Base-by-base conservation (phyloP, 2,888 invertebrate species). In the Platycnemis pennipes region DNA sequence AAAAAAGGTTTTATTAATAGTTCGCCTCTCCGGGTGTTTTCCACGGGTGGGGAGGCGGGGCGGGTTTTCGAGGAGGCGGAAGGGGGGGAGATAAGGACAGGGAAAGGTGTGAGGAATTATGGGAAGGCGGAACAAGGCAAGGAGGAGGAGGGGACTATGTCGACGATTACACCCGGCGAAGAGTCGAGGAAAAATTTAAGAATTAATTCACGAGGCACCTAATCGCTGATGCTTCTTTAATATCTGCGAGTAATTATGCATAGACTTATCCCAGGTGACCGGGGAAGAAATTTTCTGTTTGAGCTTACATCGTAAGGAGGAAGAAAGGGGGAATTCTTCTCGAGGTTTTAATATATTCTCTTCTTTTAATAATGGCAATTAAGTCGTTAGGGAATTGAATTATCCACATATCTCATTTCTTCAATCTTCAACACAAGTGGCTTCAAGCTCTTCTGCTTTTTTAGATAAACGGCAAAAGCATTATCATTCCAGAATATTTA, bases 161-260 rank as follows among this genome's bases (percentile, higher is more conserved):
- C 46, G 26, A n/a, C 45, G 63, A 53, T 44, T 44, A n/a, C 56
- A 69, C 56, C n/a, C 44, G 63, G 45, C 37, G 91, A 44, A 63
- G 63, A 26, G 63, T 42, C 26, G 44, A 45, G 26, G n/a, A 44
- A 69, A 91, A 89, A 26, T n/a, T 89, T 42, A 89, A 56, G 63
- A 89, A 44, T 26, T 63, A 63, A 63, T 26, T 56, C 63, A 13
- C 31, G 77, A 44, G 91, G 91, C n/a, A n/a, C n/a, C n/a, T 63
- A 91, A 91, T 63, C 91, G 45, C 63, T 91, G 63, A 91, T 91
- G 91, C 56, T 56, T 63, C 63, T 63, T 91, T 63, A 77, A 63
- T 91, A 63, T n/a, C 69, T 26, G 44, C 44, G 44, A 42, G 44
- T 91, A 91, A 91, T 91, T 69, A 69, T 91, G 91, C 45, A 42